phyloP scores from a whole-genome alignment of 2,113 vertebrate species.

The Labrus mixtus region DNA sequence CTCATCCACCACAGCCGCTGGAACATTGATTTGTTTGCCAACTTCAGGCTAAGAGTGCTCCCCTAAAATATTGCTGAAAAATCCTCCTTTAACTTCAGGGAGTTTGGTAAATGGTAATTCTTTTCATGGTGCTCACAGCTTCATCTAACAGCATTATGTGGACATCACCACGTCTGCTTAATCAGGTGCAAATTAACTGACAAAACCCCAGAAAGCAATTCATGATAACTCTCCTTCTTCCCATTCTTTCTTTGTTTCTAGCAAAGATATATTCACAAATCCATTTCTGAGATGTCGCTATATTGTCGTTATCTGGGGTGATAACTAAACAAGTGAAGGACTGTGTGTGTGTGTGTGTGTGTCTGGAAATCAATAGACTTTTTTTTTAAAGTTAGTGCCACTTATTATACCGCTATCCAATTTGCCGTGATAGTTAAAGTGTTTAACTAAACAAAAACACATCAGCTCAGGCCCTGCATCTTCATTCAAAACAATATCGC shows the following conservation, averaged over 20 bases:
- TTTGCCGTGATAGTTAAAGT: slow-evolving; percentile 23
- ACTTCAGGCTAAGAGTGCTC: background rate
- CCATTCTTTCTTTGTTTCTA: slow-evolving; percentile 54
- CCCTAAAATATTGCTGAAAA: background rate
- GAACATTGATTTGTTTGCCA: background rate
- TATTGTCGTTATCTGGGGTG: slow-evolving; percentile 24
- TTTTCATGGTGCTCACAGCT: slow-evolving; percentile 19
- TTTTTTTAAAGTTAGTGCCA: slow-evolving; percentile 31
- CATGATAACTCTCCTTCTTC: slow-evolving; percentile 46
- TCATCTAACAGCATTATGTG: slow-evolving; percentile 36
- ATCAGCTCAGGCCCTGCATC: slow-evolving; percentile 4
- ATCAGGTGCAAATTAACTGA: slow-evolving; percentile 73
- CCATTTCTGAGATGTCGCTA: slow-evolving; percentile 27
- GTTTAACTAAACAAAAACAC: slow-evolving; percentile 30
- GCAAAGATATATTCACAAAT: slow-evolving; percentile 62
- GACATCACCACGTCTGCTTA: slow-evolving; percentile 63
- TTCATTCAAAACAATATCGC: slow-evolving; percentile 21
- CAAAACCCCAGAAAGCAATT: slow-evolving; percentile 53
- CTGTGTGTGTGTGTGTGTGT: background rate
- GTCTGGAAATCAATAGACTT: slow-evolving; percentile 46
- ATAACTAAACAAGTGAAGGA: slow-evolving; percentile 41
- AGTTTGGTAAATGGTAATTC: slow-evolving; percentile 6
- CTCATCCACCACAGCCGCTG: background rate
- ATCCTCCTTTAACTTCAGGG: background rate
- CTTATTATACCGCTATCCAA: slow-evolving; percentile 39